Base-by-base conservation (phyloP, 2,113 vertebrate species). In the Cryptomyrus ogoouensis region DNA sequence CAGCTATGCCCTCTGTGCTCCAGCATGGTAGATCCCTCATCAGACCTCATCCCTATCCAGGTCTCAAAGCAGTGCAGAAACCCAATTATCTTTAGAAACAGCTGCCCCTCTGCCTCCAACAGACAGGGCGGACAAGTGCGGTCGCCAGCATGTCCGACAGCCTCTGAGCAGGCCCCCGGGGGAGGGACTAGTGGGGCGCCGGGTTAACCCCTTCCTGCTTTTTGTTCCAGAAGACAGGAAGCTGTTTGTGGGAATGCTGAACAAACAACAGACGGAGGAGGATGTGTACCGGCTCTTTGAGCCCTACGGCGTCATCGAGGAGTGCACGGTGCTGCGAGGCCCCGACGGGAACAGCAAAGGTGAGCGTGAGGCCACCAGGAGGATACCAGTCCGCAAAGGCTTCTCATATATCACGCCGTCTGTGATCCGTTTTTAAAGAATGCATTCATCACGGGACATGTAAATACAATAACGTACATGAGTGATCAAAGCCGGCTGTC, bases 291-390 rank as follows among this genome's bases (percentile, higher is more conserved):
- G 97, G 93, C 97, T 99, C 93, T 99, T 99, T 89, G 97, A 99
- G 95, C 98, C 98, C 4, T 99, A 99, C 27, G 98, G 98, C 92
- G 97, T 98, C 92, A 99, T 99, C 53, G 98, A 99, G 89, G 98
- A 99, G 93, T 99, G 98, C 95, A 99, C 98, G 0, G 98, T 99
- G 94, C 95, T 99, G 92, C 96, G 98, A 91, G 98, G 98, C 89
- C 98, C 98, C 0, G 98, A 99, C 8, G 98, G 98, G 89, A 99
- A 98, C 96, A 99, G 98, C 96, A 99, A 99, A 98, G 98, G 98
- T 99, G 94, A 91, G 93, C 7, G 27, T n/a, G 0, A 44, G 49
- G 74, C 53, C 50, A 15, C 49, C 5, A 10, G 46, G 46, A 46
- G 13, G 10, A 10, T 7, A 0, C 42, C 39, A 10, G 49, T 70